Evolutionary conservation across 1,140 invertebrate genomes (phyloP).

Genomic region (Yoshiicerus persimilis): DNA sequence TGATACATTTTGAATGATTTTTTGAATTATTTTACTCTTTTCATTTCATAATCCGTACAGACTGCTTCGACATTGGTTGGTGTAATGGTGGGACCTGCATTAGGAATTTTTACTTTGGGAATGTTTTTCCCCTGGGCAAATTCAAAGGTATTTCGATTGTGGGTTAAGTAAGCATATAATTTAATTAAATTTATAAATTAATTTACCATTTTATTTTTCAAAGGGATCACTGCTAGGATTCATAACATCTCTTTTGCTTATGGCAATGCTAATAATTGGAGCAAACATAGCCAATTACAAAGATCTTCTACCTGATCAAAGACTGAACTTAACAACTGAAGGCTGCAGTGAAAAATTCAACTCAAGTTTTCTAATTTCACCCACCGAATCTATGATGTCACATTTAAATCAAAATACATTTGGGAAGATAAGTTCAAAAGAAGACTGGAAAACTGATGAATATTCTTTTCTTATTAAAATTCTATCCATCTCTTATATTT

Average conservation of each 20-base stretch:
- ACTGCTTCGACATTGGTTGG: background rate
- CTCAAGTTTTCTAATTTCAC: too few species aligned
- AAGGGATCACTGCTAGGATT: constrained; percentile 30
- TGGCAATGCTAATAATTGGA: constrained; percentile 1
- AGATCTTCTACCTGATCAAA: constrained; percentile 24
- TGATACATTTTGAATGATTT: background rate
- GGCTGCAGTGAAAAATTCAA: constrained; percentile 16
- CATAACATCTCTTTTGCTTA: background rate
- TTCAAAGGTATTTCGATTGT: constrained; percentile 24
- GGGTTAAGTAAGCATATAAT: too few species aligned
- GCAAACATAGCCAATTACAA: constrained; percentile 2
- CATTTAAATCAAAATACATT: background rate
- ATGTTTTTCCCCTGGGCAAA: constrained; percentile 46
- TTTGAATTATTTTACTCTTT: background rate
- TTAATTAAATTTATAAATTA: background rate
- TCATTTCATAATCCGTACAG: background rate
- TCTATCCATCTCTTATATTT: constrained; percentile 38
- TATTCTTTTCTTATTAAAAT: background rate
- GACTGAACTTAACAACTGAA: background rate
- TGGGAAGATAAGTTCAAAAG: background rate
- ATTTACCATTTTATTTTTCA: background rate
- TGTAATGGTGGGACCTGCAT: constrained; percentile 22
- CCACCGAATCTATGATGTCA: background rate
- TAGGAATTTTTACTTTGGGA: constrained; percentile 40
- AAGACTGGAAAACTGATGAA: constrained; percentile 32